These are phyloP conservation scores for Apeltes quadracus DNA, from an alignment of 2,113 vertebrate species.

Conservation along the genomic window DNA sequence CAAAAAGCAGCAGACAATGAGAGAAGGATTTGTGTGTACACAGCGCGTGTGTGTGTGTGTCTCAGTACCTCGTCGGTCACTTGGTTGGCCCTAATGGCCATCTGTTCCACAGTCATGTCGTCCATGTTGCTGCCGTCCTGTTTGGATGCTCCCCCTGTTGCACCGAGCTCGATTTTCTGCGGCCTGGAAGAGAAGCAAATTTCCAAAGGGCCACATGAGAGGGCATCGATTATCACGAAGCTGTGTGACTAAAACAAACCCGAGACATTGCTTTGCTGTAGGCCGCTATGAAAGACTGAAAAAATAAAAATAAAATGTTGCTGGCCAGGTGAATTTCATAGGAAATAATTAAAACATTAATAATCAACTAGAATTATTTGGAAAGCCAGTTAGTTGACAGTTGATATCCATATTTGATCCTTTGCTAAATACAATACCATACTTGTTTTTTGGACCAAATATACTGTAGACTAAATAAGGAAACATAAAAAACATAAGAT, in stretches of 20 bases:
- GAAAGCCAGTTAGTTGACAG: background rate
- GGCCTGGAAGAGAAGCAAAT: slow-evolving; percentile 62
- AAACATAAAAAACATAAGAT: background rate
- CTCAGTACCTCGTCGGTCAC: slow-evolving; percentile 93
- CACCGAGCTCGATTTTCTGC: slow-evolving; percentile 73
- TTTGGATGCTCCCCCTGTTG: slow-evolving; percentile 64
- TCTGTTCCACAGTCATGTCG: slow-evolving; percentile 88
- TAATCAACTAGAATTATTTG: background rate
- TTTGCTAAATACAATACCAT: background rate
- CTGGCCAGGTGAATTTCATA: background rate
- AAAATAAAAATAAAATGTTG: background rate
- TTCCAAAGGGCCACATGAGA: slow-evolving; percentile 1
- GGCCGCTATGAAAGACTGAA: background rate
- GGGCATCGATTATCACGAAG: background rate
- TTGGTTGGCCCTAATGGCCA: slow-evolving; percentile 88
- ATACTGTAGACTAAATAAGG: background rate
- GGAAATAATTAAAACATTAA: background rate
- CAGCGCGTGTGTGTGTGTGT: slow-evolving; percentile 18
- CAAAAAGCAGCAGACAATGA: background rate
- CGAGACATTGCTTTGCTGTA: background rate
- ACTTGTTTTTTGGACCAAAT: background rate
- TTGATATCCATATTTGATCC: background rate
- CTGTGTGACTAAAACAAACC: background rate
- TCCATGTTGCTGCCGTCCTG: slow-evolving; percentile 84
- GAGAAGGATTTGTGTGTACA: background rate